A percentile compares a stretch with the other conserved stretches of the same genome.
phyloP scores from a whole-genome alignment of 2,797 vertebrate species.

The Hippoglossus hippoglossus region DNA sequence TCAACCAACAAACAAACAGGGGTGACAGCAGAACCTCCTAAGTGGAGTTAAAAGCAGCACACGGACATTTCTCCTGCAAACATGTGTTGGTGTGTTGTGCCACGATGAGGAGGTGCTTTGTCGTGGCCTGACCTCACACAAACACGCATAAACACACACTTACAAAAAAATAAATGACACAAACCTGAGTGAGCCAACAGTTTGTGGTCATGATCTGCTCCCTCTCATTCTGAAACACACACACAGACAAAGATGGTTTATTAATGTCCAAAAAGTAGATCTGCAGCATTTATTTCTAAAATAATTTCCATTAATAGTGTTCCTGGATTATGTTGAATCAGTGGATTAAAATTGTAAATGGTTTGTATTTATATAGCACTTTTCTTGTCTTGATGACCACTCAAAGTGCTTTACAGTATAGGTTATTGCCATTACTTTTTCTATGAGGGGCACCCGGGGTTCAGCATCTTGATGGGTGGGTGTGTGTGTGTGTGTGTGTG shows the following conservation, averaged over 20 bases:
- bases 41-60: too few species aligned
- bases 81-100: background rate
- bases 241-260: slow-evolving; percentile 17
- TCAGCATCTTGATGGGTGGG: background rate
- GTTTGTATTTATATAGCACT: too few species aligned
- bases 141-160: background rate
- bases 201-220: slow-evolving; percentile 99
- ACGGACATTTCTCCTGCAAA: too few species aligned
- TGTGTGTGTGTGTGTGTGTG: slow-evolving; percentile 13
- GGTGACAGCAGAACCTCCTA: too few species aligned
- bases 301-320: slow-evolving; percentile 1
- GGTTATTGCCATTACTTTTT: too few species aligned
- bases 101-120: background rate
- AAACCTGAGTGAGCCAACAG: slow-evolving; percentile 95
- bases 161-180: slow-evolving; percentile 23
- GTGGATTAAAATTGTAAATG: too few species aligned
- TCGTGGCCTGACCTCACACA: background rate
- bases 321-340: background rate
- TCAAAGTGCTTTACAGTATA: too few species aligned
- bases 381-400: too few species aligned
- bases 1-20: too few species aligned
- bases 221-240: slow-evolving; percentile 91
- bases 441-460: too few species aligned
- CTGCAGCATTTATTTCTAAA: background rate
- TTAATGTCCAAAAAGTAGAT: background rate